Evolutionary conservation across 2,797 vertebrate genomes (phyloP), one percentile per base, ranked within the genome.

Genomic region (Urocyon cinereoargenteus): DNA sequence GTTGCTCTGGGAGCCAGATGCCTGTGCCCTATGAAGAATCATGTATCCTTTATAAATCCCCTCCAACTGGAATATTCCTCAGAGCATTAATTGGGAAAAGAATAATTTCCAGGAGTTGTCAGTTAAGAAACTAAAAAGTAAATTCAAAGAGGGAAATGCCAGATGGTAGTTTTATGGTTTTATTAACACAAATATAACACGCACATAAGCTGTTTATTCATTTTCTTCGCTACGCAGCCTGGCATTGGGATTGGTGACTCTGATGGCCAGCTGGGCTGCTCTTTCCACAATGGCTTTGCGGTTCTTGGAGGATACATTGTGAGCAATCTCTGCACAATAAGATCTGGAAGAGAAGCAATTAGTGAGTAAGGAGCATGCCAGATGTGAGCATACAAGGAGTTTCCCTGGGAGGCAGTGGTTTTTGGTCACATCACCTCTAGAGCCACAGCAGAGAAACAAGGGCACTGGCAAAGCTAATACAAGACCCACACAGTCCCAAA

Each of bases 281-380:
- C 99, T 98, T 98, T 99, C 99, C 97, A 99, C 99, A 0, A 99
- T 99, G 86, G 99, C 61, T 98, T 99, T 99, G 97, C 99, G 99
- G 99, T 99, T 99, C 99, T 99, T 99, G 1, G 99, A 99, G 81
- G 99, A 99, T 70, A 99, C 99, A 0, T 99, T 99, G 99, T 99
- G 99, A 97, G 99, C 99, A 0, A 99, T 99, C 98, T 99, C 99
- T 18, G 99, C 99, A 19, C 99, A 99, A 98, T 99, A 99, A 0
- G 99, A 99, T 99, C 99, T 99, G 92, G 21, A 85, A 31, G 2
- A 21, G 96, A 11, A 91, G 53, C 10, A 61, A 16, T 0, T 13
- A 0, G 0, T 22, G 13, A 26, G 34, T 86, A 59, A 86, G 82
- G 34, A 86, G 26, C 79, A 77, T 45, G 77, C 28, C 75, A 51